A percentile compares a stretch with the other conserved stretches of the same genome.
phyloP scores from a whole-genome alignment of 37 sponge, comb jelly and placozoan genomes.

The Spongilla lacustris region DNA sequence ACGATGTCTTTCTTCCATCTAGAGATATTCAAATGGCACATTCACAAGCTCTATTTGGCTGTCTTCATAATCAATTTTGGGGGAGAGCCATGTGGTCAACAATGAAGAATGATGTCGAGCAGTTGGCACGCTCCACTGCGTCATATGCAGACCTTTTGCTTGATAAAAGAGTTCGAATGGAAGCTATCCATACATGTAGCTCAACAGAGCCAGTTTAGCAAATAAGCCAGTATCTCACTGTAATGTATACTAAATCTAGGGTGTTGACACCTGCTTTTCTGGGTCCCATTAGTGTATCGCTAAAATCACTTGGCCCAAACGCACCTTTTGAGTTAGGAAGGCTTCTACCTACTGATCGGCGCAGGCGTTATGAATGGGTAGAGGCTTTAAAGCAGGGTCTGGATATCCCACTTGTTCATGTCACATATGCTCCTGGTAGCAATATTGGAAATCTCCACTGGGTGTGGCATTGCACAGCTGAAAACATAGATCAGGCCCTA shows the following conservation, averaged over 20 bases:
- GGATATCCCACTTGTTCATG: conserved; percentile 21
- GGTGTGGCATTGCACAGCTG: conserved; percentile 32
- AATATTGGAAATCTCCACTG: conserved; percentile 41
- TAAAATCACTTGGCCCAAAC: background rate
- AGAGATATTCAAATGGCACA: conserved; percentile 24
- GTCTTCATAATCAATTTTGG: conserved; percentile 22
- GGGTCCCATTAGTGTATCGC: background rate
- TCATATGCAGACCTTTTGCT: conserved; percentile 39
- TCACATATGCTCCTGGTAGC: conserved; percentile 26
- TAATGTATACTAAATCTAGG: background rate
- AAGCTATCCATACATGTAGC: conserved; percentile 15
- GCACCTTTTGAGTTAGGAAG: background rate
- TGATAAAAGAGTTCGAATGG: conserved; percentile 34
- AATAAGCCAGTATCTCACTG: background rate
- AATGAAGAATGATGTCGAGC: conserved; percentile 17
- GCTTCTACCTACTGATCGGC: conserved; percentile 27
- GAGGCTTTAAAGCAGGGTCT: conserved; percentile 32
- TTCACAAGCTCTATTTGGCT: conserved; percentile 30
- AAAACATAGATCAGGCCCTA: conserved; percentile 31
- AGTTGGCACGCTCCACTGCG: conserved; percentile 30
- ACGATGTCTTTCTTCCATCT: conserved; percentile 15
- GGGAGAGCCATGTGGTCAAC: conserved; percentile 6
- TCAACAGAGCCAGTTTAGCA: conserved; percentile 19
- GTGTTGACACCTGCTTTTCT: background rate
- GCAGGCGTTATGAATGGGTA: conserved; percentile 21